Conservation (phyloP, 2,797 vertebrate genomes). For the Crenichthys baileyi region DNA sequence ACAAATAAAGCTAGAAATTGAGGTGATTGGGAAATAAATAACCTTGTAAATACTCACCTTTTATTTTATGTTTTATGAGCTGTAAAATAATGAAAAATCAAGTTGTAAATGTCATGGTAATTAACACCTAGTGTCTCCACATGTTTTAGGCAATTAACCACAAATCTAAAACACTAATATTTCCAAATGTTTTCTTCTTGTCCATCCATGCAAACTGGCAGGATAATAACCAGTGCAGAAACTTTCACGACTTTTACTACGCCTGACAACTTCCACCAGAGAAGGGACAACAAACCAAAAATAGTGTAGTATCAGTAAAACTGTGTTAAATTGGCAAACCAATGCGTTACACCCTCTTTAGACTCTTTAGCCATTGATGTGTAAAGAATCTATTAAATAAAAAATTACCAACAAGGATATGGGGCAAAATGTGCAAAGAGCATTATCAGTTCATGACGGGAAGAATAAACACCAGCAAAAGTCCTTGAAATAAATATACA, state of each 20-base stretch:
- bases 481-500: constrained; percentile 73
- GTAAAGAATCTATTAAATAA: constrained; percentile 36
- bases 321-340: constrained; percentile 47
- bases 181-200: constrained; percentile 12
- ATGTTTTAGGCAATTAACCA: constrained; percentile 39
- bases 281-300: neutral
- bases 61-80: neutral
- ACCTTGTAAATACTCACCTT: constrained; percentile 5
- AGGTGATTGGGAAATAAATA: constrained; percentile 23
- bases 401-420: constrained; percentile 36
- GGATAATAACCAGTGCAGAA: neutral
- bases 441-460: constrained; percentile 44
- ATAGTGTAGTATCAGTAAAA: constrained; percentile 10
- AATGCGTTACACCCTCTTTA: constrained; percentile 23
- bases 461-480: constrained; percentile 13
- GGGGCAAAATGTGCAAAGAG: constrained; percentile 63
- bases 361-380: constrained; percentile 10
- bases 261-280: neutral
- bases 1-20: constrained; percentile 51
- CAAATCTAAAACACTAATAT: constrained; percentile 18
- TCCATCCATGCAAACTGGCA: constrained; percentile 11
- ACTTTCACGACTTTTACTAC: neutral
- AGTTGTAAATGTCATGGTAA: constrained; percentile 7
- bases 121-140: constrained; percentile 28
- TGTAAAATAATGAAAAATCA: neutral